These are phyloP conservation scores for Nymphicus hollandicus DNA, from an alignment of 2,113 vertebrate species.

Conservation along the genomic window DNA sequence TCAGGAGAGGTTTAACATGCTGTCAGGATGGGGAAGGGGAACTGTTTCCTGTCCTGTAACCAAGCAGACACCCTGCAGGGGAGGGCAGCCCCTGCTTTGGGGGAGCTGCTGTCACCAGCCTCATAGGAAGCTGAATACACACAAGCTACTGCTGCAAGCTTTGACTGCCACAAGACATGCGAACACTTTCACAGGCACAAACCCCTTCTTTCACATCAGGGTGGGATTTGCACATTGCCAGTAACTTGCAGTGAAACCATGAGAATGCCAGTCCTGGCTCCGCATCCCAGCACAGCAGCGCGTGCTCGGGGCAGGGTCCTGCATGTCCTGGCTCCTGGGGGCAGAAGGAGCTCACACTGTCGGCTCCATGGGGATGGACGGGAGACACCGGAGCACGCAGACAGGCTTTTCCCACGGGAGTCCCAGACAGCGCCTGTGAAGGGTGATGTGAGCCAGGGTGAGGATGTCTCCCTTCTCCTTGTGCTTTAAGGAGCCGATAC, in stretches of 20 bases:
- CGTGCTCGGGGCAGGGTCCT: background rate
- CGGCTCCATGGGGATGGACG: rapidly evolving
- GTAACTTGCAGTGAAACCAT: background rate
- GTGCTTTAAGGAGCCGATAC: background rate
- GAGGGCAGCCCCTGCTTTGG: rapidly evolving
- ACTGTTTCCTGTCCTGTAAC: background rate
- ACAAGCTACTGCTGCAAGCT: background rate
- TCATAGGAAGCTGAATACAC: background rate
- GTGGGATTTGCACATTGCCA: background rate
- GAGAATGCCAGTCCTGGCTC: background rate
- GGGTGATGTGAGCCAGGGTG: background rate
- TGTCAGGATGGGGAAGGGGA: background rate
- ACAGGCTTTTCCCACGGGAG: rapidly evolving
- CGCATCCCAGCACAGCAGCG: background rate
- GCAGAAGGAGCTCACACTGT: rapidly evolving
- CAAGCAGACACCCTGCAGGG: background rate
- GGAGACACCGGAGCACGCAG: rapidly evolving
- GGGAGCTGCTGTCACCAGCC: background rate
- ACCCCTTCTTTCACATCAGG: background rate
- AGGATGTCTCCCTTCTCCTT: background rate
- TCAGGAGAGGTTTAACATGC: background rate
- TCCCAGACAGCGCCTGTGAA: rapidly evolving
- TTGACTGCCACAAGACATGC: background rate
- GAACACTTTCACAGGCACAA: background rate
- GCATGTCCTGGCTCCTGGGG: rapidly evolving